Evolutionary conservation across 2,888 invertebrate species (phyloP).

Genomic region (Ptychoptera contaminata): DNA sequence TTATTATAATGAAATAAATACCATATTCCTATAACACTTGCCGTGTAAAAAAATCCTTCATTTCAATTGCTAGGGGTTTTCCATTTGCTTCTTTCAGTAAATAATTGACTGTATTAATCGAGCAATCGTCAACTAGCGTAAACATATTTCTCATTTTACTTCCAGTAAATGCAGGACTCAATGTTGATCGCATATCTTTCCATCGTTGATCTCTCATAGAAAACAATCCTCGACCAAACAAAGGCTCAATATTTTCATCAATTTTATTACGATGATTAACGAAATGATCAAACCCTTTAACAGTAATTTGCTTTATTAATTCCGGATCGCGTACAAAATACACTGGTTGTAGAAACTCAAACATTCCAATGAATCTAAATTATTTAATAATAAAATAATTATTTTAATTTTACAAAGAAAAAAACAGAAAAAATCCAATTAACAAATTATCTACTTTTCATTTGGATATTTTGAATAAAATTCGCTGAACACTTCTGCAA

Average conservation of each 20-base stretch:
- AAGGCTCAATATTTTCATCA: slow-evolving; percentile 2
- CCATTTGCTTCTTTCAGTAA: slow-evolving; percentile 1
- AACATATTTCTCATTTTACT: slow-evolving; percentile 23
- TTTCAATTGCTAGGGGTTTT: slow-evolving; percentile 18
- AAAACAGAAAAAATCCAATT: neutral
- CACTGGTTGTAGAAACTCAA: neutral
- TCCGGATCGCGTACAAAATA: neutral
- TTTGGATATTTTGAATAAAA: neutral
- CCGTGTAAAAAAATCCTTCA: slow-evolving; percentile 29
- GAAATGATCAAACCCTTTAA: slow-evolving; percentile 7
- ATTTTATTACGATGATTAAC: slow-evolving; percentile 1
- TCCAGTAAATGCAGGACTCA: slow-evolving; percentile 23
- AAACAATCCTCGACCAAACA: slow-evolving; percentile 5
- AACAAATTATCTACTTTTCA: neutral
- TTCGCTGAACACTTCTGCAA: neutral
- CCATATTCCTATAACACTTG: no score
- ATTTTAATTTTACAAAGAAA: no score
- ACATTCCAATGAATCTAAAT: neutral
- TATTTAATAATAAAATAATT: no score
- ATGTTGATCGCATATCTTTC: slow-evolving; percentile 19
- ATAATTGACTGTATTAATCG: neutral
- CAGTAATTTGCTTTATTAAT: slow-evolving; percentile 3
- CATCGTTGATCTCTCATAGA: slow-evolving; percentile 14
- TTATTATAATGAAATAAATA: no score
- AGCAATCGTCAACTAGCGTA: slow-evolving; percentile 1